Evolutionary conservation across 1,140 invertebrate species (phyloP).

Genomic region (Panulirus ornatus): DNA sequence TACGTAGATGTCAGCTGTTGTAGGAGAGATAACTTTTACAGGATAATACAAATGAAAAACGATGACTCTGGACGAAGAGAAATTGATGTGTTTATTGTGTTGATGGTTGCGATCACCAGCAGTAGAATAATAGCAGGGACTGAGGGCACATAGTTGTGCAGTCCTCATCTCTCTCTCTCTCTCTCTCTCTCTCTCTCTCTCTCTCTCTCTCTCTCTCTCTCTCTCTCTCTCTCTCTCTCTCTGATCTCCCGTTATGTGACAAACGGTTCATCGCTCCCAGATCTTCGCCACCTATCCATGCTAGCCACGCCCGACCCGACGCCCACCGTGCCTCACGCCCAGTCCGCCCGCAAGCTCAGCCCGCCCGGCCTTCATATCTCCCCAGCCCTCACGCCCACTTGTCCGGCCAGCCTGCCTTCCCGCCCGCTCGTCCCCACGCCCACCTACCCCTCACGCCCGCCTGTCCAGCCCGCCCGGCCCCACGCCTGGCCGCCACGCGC

Average conservation of each 20-base stretch:
- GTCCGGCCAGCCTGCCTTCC: not conserved
- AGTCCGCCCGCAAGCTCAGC: no score
- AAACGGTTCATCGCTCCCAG: not conserved
- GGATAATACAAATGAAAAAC: no score
- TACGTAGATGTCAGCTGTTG: no score
- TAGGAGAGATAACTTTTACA: no score
- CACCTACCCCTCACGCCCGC: not conserved
- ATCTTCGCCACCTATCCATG: not conserved
- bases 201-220: constrained; percentile 9
- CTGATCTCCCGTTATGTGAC: not conserved
- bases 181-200: constrained; percentile 4
- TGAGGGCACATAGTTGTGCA: not conserved
- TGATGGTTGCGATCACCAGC: no score
- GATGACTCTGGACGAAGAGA: no score
- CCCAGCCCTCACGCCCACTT: not conserved
- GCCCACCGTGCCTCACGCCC: no score
- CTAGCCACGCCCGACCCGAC: no score
- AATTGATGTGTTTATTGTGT: no score
- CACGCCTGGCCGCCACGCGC: not conserved
- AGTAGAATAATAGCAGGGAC: not conserved
- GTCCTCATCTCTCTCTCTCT: not conserved
- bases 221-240: constrained; percentile 1
- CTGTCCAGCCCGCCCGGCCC: not conserved
- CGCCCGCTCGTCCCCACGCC: not conserved
- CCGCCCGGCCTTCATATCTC: no score